Conservation (phyloP, 2,113 vertebrate species). For the Phyllopteryx taeniolatus region DNA sequence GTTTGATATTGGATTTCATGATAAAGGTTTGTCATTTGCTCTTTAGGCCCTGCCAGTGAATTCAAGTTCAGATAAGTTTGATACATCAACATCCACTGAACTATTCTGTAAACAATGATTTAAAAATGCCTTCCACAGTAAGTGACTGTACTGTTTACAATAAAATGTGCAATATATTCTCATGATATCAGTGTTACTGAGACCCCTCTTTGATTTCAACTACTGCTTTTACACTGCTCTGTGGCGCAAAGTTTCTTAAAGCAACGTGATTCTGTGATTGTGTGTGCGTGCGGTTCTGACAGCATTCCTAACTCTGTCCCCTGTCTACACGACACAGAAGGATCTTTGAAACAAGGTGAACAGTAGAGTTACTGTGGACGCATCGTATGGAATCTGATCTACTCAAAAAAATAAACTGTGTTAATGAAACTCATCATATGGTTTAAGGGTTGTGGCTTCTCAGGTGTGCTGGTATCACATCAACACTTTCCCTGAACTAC, state of each 20-base stretch:
- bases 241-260: not conserved
- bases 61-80: conserved; percentile 29
- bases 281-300: not conserved
- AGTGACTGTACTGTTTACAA: conserved; percentile 18
- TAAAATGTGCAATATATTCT: not conserved
- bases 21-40: conserved; percentile 37
- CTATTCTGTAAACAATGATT: conserved; percentile 52
- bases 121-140: conserved; percentile 24
- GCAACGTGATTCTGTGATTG: not conserved
- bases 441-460: conserved; percentile 47
- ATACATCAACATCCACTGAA: conserved; percentile 24
- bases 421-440: conserved; percentile 46
- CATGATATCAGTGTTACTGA: not conserved
- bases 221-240: too few species aligned
- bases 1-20: conserved; percentile 33
- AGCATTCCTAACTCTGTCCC: not conserved
- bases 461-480: conserved; percentile 37
- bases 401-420: conserved; percentile 36
- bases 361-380: conserved; percentile 39
- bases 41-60: conserved; percentile 55
- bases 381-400: conserved; percentile 57
- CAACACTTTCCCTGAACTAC: conserved; percentile 31
- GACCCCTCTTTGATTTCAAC: not conserved
- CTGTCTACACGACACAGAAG: conserved; percentile 16
- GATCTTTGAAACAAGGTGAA: conserved; percentile 26